A percentile compares a stretch with the other conserved stretches of the same genome.
Conservation (phyloP, 2,888 invertebrate genomes). For the Zhengitettix transpicula region DNA sequence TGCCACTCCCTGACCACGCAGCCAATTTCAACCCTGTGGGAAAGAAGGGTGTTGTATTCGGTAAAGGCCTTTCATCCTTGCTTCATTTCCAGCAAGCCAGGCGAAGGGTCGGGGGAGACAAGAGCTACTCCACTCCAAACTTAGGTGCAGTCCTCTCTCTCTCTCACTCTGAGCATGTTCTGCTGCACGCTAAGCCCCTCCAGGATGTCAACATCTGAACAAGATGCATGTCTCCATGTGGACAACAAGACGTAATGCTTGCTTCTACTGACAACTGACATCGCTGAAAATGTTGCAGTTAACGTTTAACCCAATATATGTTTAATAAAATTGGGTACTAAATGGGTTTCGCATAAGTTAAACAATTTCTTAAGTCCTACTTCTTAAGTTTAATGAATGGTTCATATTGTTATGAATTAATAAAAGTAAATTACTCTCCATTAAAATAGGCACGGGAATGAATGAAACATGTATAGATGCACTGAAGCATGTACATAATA, state of each 20-base stretch:
- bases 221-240: no score
- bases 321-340: no score
- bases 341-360: no score
- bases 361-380: no score
- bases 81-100: conserved; percentile 17
- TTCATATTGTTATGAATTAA: no score
- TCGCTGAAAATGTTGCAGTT: no score
- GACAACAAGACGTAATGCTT: no score
- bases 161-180: neutral
- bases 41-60: conserved; percentile 55
- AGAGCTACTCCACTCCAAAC: conserved; percentile 81
- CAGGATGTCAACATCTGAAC: no score
- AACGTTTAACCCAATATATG: no score
- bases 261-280: no score
- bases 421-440: neutral
- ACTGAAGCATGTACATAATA: neutral
- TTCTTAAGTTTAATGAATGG: no score
- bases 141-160: conserved; percentile 28
- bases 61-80: conserved; percentile 29
- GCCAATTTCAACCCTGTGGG: neutral
- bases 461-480: neutral
- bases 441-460: neutral
- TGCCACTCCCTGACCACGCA: conserved; percentile 2
- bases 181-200: neutral
- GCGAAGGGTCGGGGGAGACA: conserved; percentile 39